phyloP scores from a whole-genome alignment of 2,888 invertebrate species.

The Polyommatus iphigenia region DNA sequence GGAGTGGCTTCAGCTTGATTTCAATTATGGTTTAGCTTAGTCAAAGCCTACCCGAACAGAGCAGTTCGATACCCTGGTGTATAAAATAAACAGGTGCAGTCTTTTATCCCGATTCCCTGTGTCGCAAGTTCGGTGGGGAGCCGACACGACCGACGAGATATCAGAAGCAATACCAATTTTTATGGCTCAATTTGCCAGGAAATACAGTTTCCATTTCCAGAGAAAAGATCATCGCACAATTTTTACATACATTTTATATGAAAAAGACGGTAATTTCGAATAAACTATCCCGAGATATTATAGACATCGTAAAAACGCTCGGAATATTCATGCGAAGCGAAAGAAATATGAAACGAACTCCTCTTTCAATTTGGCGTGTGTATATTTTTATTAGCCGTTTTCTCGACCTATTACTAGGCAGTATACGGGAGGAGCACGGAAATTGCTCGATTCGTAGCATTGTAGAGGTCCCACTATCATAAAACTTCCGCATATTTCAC shows the following conservation, averaged over 20 bases:
- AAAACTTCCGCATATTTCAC: slow-evolving; percentile 79
- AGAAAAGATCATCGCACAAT: not conserved
- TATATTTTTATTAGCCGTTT: slow-evolving; percentile 68
- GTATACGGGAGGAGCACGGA: slow-evolving; percentile 60
- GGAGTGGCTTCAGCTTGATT: not conserved
- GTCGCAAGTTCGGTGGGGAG: not conserved
- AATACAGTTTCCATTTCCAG: slow-evolving; percentile 1
- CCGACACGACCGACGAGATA: not conserved
- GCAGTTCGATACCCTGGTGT: not conserved
- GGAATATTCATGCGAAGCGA: not conserved
- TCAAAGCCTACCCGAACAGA: not conserved
- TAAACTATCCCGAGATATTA: not conserved
- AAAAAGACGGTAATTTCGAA: not conserved
- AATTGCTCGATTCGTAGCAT: slow-evolving; percentile 73
- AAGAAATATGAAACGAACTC: slow-evolving; percentile 53
- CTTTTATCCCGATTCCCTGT: not conserved
- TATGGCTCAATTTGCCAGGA: not conserved
- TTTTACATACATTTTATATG: not conserved
- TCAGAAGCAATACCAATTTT: not conserved
- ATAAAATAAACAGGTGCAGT: not conserved
- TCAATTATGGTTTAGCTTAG: not conserved
- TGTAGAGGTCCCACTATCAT: slow-evolving; percentile 73
- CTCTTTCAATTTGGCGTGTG: slow-evolving; percentile 74
- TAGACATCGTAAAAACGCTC: not conserved
- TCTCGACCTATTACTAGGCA: slow-evolving; percentile 64